Evolutionary conservation across 2,113 vertebrate genomes (phyloP).

Genomic region (Eptesicus fuscus): DNA sequence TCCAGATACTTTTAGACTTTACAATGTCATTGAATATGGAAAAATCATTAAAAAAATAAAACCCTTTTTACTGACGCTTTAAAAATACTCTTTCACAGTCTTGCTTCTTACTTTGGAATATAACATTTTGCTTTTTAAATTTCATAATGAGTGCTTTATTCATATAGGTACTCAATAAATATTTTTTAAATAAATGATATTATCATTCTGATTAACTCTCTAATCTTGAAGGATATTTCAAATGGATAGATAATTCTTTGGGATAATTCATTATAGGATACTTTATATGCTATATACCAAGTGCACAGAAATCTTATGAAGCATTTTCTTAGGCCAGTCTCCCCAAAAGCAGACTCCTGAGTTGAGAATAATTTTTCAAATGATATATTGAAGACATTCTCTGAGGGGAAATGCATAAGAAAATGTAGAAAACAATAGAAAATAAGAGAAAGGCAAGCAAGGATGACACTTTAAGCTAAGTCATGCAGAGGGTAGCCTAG

Average conservation of each 20-base stretch:
- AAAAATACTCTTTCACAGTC: background rate
- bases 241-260: background rate
- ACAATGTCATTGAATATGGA: background rate
- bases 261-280: background rate
- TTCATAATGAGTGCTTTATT: background rate
- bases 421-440: background rate
- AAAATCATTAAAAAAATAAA: background rate
- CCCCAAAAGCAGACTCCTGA: background rate
- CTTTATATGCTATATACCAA: background rate
- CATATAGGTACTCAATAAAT: background rate
- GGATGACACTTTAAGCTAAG: background rate
- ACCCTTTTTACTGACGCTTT: background rate
- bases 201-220: background rate
- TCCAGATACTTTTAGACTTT: background rate
- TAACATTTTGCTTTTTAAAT: background rate
- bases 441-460: background rate
- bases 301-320: background rate
- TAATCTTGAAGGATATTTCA: background rate
- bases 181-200: background rate
- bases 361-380: background rate
- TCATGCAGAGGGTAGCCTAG: background rate
- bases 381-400: background rate
- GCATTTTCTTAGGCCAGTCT: background rate
- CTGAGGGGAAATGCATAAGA: background rate
- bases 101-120: background rate